Evolutionary conservation across 2,888 invertebrate species (phyloP).

Genomic region (Lysandra bellargus): DNA sequence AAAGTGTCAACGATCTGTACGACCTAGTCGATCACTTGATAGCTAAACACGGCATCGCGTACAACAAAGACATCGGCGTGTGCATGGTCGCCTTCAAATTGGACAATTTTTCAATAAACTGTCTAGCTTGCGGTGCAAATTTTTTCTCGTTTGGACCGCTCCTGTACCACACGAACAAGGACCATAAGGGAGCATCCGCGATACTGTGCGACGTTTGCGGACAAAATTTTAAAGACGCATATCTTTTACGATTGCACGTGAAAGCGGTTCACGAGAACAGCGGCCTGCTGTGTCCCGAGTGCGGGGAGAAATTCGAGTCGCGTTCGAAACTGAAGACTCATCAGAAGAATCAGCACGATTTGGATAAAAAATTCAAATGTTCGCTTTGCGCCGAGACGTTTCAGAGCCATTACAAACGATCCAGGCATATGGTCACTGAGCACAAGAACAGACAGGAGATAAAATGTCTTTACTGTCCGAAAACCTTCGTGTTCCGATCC

Average conservation of each 20-base stretch:
- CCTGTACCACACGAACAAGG: constrained; percentile 69
- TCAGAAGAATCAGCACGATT: constrained; percentile 63
- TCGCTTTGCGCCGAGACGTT: constrained; percentile 65
- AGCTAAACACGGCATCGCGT: constrained; percentile 54
- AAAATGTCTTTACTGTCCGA: constrained; percentile 71
- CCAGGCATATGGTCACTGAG: constrained; percentile 66
- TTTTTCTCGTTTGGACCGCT: constrained; percentile 70
- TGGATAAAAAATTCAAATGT: constrained; percentile 77
- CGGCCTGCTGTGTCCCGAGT: constrained; percentile 63
- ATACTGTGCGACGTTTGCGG: constrained; percentile 71
- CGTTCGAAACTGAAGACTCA: constrained; percentile 74
- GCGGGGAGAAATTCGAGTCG: constrained; percentile 73
- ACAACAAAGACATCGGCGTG: constrained; percentile 67
- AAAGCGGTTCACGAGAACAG: constrained; percentile 66
- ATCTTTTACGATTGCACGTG: constrained; percentile 58
- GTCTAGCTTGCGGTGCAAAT: constrained; percentile 61
- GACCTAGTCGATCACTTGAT: constrained; percentile 66
- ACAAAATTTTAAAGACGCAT: constrained; percentile 67
- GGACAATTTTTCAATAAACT: constrained; percentile 61
- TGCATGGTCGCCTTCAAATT: constrained; percentile 70
- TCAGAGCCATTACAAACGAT: constrained; percentile 65
- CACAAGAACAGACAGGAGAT: constrained; percentile 66
- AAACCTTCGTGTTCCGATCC: constrained; percentile 68
- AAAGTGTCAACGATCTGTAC: constrained; percentile 57
- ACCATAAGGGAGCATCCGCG: constrained; percentile 67